Base-by-base conservation (phyloP, 2,888 invertebrate species). In the Orgyia antiqua region DNA sequence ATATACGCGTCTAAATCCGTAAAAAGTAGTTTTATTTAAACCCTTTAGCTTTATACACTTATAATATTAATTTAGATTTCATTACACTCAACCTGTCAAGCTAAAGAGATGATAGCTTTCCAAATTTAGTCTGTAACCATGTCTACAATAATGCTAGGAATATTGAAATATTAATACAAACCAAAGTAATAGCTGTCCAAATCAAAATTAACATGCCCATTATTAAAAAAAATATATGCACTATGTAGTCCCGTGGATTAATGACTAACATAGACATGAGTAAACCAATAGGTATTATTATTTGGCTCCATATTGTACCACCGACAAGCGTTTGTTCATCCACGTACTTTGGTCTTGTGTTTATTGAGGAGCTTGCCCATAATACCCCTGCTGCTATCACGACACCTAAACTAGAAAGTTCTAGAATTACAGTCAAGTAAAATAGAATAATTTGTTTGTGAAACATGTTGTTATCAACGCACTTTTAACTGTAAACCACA, bases 261-360 rank as follows among this genome's bases (percentile, higher is more conserved):
- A 62, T 46, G 0, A 64, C 46, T 2, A 60, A 39, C 4, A 43
- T 46, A 0, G 78, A 67, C 34, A 79, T 58, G 15, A 82, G 49
- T 0, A 82, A 44, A 0, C 79, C 82, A 1, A 72, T 43, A 0
- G 72, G 68, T 23, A 82, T 64, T 10, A 80, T 39, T 1, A 58
- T 59, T 43, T 83, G 83, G 13, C 82, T 76, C 82, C 82, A 83
- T 36, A 82, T 52, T 1, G 79, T 51, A 1, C 82, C 80, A 2
- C 72, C 73, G 0, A 83, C 40, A 0, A 80, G 36, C 0, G 76
- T 77, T 45, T 80, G 76, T 31, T 75, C 73, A 13, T 80, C 73
- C 31, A 55, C 57, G 17, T 63, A 53, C 31, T 65, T 75, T 0
- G 72, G 69, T 8, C 76, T 65, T 1, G 37, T 34, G 4, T 56